Conservation (phyloP, 2,113 vertebrate species). For the Electrona antarctica region DNA sequence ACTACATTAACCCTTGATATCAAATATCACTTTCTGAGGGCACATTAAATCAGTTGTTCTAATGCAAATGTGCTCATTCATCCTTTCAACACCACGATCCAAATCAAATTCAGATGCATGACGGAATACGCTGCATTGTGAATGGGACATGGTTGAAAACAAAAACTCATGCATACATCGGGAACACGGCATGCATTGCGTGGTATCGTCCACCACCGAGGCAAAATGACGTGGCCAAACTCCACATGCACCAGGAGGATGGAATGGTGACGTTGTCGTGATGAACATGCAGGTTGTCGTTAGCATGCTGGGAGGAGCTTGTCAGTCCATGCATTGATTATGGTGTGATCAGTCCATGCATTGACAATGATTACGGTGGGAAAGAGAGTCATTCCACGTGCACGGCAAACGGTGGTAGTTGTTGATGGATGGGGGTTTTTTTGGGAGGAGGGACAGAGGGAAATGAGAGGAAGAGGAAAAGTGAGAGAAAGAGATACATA, state of each 20-base stretch:
- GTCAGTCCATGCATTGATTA: conserved; percentile 34
- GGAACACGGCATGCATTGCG: conserved; percentile 25
- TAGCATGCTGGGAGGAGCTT: conserved; percentile 5
- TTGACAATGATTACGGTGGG: conserved; percentile 12
- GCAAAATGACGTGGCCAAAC: neutral
- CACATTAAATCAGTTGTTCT: conserved; percentile 33
- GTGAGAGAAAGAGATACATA: conserved; percentile 35
- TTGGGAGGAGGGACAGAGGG: conserved; percentile 7
- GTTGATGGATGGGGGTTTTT: conserved; percentile 45
- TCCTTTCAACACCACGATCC: conserved; percentile 14
- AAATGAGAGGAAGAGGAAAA: conserved; percentile 26
- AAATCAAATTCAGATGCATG: conserved; percentile 12
- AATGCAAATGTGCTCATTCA: conserved; percentile 61
- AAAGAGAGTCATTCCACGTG: conserved; percentile 30
- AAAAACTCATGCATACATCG: neutral
- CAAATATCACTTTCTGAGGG: conserved; percentile 58
- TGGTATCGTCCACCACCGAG: conserved; percentile 2
- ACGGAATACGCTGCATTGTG: neutral
- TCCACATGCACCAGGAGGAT: neutral
- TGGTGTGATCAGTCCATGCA: conserved; percentile 34
- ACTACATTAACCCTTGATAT: conserved; percentile 73
- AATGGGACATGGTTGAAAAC: neutral
- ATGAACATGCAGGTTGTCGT: conserved; percentile 35
- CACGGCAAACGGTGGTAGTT: conserved; percentile 42
- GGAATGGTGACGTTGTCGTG: neutral